Base-by-base conservation (phyloP, 2,797 vertebrate genomes). In the Nyctibius grandis region DNA sequence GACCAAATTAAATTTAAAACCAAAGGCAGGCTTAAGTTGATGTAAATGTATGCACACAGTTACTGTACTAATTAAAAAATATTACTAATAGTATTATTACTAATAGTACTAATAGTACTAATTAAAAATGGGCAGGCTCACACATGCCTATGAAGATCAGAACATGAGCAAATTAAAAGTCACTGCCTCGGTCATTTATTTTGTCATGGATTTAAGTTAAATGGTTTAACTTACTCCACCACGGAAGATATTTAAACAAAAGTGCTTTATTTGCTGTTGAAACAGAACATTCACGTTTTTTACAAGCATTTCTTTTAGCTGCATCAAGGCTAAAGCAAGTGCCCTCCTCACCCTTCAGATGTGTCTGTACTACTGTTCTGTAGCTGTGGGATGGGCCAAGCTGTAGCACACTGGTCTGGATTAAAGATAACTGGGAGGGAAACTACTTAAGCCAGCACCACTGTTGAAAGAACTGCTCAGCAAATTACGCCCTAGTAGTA, bases 371-470 rank as follows among this genome's bases (percentile, higher is more conserved):
- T 65, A 9, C 65, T 75, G 18, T 42, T 88, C 38, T 75, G 73
- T 86, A 82, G 59, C 50, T 65, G 61, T 40, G 47, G 74, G 57
- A 36, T 93, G 61, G 74, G 50, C 74, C 74, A 88, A 88, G 22
- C 40, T 81, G 34, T 45, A 75, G 65, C 69, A 82, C 84, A 72
- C 80, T 60, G 54, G 20, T 69, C 80, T 87, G 77, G 67, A 75
- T 85, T 94, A 89, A 92, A 95, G 95, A 83, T 70, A 96, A 23
- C 70, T 92, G 65, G 47, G 75, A 88, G 50, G 50, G 74, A 82
- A 73, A 50, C 34, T 65, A 61, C 69, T 82, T 26, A 38, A 76
- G 25, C 57, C 69, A 85, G 36, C 50, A 65, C 12, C 15, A 7
- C 59, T 92, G 38, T n/a, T 86, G 65, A 85, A 92, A 94, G 84